Percentiles rank a stretch among this genome's conserved stretches.
phyloP scores from a whole-genome alignment of 2,888 invertebrate species.

The Nesidiocoris tenuis region DNA sequence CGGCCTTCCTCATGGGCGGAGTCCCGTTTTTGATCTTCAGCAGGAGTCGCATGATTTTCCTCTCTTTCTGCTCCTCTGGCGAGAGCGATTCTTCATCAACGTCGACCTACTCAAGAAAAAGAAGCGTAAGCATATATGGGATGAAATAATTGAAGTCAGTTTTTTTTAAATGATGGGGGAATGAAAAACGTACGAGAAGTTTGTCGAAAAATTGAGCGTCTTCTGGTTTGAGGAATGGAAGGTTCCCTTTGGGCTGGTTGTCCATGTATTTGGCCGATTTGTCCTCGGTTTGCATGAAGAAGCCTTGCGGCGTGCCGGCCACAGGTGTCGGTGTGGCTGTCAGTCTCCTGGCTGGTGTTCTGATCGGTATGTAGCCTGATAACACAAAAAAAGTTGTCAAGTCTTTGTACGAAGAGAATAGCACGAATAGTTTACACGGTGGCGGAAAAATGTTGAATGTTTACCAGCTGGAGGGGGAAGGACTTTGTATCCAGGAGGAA shows the following conservation, averaged over 20 bases:
- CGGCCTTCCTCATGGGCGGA: constrained; percentile 98
- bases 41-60: constrained; percentile 98
- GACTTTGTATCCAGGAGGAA: constrained; percentile 97
- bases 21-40: constrained; percentile 99
- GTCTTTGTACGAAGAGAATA: neutral
- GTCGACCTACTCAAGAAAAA: constrained; percentile 62
- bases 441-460: no score
- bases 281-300: constrained; percentile 91
- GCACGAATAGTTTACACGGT: no score
- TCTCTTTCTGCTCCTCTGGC: constrained; percentile 96
- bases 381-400: neutral
- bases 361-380: constrained; percentile 84
- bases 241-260: constrained; percentile 95
- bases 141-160: no score
- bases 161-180: no score
- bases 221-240: constrained; percentile 99
- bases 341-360: constrained; percentile 96
- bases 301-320: constrained; percentile 86
- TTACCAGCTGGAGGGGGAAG: constrained; percentile 86
- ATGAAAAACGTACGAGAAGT: constrained; percentile 63
- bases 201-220: constrained; percentile 99
- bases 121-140: no score
- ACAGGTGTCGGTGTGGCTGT: constrained; percentile 98
- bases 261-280: constrained; percentile 85
- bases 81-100: constrained; percentile 95